phyloP scores from a whole-genome alignment of 2,113 vertebrate genomes.

The Pachyramphus minor region DNA sequence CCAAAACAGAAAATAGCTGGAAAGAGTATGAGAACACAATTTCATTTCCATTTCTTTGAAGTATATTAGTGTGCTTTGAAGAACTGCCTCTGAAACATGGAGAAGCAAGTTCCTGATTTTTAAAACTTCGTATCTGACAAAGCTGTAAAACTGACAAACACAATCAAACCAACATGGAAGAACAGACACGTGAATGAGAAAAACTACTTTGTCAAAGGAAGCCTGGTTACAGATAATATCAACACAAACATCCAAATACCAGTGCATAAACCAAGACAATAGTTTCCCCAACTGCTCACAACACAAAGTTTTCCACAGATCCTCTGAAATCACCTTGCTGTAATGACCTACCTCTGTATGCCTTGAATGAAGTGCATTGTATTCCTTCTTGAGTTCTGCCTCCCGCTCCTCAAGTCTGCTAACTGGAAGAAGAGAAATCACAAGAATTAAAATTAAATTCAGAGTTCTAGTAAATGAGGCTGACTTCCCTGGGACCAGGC shows the following conservation, averaged over 20 bases:
- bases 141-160: not conserved
- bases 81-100: not conserved
- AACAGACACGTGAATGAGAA: not conserved
- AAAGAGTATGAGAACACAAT: not conserved
- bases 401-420: constrained; percentile 94
- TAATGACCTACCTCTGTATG: constrained; percentile 89
- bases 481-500: not conserved
- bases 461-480: not conserved
- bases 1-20: not conserved
- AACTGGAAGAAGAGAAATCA: constrained; percentile 77
- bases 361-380: constrained; percentile 91
- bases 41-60: not conserved
- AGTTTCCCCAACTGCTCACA: not conserved
- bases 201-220: not conserved
- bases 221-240: not conserved
- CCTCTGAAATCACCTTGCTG: not conserved
- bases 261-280: not conserved
- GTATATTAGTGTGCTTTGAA: not conserved
- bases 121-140: not conserved
- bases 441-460: not conserved
- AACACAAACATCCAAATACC: not conserved
- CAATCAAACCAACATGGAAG: not conserved
- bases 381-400: constrained; percentile 95
- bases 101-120: not conserved
- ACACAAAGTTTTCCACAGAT: not conserved